phyloP scores from a whole-genome alignment of 1,140 invertebrate species.

The Vollenhovia emeryi region DNA sequence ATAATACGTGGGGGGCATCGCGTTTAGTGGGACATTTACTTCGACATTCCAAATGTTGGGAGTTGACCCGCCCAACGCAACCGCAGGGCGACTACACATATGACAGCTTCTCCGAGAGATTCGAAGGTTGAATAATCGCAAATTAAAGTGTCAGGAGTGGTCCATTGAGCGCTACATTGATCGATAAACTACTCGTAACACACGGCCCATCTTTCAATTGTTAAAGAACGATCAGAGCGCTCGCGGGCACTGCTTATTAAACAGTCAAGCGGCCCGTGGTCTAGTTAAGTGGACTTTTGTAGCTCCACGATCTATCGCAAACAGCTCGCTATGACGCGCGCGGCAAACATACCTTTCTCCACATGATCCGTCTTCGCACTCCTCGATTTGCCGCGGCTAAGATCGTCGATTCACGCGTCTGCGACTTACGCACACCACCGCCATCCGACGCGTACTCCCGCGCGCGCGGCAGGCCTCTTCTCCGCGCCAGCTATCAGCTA shows the following conservation, averaged over 20 bases:
- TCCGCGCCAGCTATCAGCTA: slow-evolving; percentile 72
- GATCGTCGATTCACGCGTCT: slow-evolving; percentile 29
- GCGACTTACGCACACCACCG: slow-evolving; percentile 6
- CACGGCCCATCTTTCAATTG: background rate
- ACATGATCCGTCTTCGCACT: slow-evolving; percentile 44
- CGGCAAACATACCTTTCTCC: slow-evolving; percentile 49
- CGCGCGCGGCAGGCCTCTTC: slow-evolving; percentile 38
- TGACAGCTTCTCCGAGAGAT: background rate
- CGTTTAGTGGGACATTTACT: slow-evolving; percentile 64
- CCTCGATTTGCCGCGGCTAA: background rate
- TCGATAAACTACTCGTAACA: background rate
- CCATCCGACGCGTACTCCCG: background rate
- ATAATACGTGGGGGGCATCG: slow-evolving; percentile 62
- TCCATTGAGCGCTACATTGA: background rate
- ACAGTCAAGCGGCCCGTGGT: background rate
- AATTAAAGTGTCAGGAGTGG: background rate
- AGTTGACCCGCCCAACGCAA: background rate
- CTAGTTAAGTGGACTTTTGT: background rate
- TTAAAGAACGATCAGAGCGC: background rate
- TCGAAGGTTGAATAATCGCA: background rate
- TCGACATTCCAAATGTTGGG: slow-evolving; percentile 29
- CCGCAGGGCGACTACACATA: background rate
- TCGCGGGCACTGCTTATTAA: background rate
- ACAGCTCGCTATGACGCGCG: background rate
- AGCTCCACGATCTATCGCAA: background rate